Evolutionary conservation across 2,888 invertebrate genomes (phyloP), one percentile per base, ranked within the genome.

Genomic region (Sarcophaga rosellei): DNA sequence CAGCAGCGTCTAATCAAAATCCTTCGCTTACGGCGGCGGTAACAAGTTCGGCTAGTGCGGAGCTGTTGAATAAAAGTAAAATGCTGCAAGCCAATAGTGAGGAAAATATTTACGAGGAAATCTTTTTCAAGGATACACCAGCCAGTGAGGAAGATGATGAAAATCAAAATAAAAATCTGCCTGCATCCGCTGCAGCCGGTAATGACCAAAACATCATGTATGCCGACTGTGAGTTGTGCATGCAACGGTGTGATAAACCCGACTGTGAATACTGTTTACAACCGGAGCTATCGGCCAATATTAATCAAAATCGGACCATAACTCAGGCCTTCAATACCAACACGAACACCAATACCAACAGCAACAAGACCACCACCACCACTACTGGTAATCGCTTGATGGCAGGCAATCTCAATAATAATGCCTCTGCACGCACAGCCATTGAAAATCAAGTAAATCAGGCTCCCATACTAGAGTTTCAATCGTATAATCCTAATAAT

Each of bases 401-500:
- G 53, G 8, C 70, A 3, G 78, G 68, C 62, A 84, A 82, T 77
- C 23, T 80, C 17, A 86, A 87, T 74, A 87, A 82, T 75, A 74
- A 88, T 72, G 0, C 66, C 57, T n/a, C 87, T 17, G 65, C 70
- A 21, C 61, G 85, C 45, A 63, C 74, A 57, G 45, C 81, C 82
- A 81, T 88, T 76, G 86, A 86, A 78, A 78, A 88, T 81, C 80
- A 87, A 76, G 69, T 82, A 20, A 73, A 72, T 45, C 87, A 91
- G 0, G 92, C 93, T 2, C 92, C 92, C 70, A 92, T 93, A 65
- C 89, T 93, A 10, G 93, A 93, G 84, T 93, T 93, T 85, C 93
- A 93, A 84, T 93, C 93, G 0, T 93, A 93, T 87, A 93, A 93
- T 89, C 93, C 93, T 1, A 93, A 92, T 80, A 93, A 93, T 90